These are phyloP conservation scores for Chromis chromis DNA, from an alignment of 2,797 vertebrate species.

Conservation along the genomic window DNA sequence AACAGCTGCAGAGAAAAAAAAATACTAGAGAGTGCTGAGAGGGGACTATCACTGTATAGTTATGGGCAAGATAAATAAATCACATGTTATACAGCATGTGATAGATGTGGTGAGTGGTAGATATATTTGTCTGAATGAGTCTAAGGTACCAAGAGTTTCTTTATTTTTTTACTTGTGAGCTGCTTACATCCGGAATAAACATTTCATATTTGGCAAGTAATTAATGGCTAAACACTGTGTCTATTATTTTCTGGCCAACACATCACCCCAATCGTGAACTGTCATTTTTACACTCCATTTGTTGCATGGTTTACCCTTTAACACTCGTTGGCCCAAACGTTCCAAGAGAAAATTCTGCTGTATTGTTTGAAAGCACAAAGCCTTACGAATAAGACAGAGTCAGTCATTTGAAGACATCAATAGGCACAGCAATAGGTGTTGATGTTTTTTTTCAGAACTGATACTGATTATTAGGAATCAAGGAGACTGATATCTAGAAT, in stretches of 20 bases:
- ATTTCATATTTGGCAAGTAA: background rate
- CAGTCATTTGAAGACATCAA: no score
- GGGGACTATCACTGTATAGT: no score
- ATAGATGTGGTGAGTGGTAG: background rate
- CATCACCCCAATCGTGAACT: background rate
- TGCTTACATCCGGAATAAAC: background rate
- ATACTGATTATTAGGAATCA: no score
- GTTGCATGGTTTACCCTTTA: background rate
- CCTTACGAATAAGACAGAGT: background rate
- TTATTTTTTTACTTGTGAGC: no score
- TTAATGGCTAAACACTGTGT: no score
- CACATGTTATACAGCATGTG: background rate
- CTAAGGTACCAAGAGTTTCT: background rate
- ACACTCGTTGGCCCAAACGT: background rate
- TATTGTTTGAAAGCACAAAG: background rate
- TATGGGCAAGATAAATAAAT: no score
- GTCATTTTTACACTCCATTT: background rate
- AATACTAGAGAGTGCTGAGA: no score
- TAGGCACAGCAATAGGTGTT: no score
- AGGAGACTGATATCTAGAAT: no score
- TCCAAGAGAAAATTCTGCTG: background rate
- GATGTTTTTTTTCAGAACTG: no score
- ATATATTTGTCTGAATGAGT: background rate
- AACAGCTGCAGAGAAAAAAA: no score
- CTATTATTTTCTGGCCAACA: no score